Base-by-base conservation (phyloP, 2,797 vertebrate species). In the Gymnoscopelus braueri region DNA sequence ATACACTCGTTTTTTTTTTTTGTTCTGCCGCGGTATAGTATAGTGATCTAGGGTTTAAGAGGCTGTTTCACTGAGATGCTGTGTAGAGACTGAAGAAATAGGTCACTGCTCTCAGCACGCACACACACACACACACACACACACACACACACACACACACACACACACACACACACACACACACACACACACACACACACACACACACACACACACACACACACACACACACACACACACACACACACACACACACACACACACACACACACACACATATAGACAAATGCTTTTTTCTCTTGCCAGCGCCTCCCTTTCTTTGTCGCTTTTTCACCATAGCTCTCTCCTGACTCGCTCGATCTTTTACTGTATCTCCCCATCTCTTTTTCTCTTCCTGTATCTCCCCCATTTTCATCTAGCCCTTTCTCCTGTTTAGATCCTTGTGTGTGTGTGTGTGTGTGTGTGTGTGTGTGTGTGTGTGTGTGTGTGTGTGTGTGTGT, bases 61-160 rank as follows among this genome's bases (percentile, higher is more conserved):
- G 60, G 76, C 69, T 87, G 90, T 87, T 65, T 80, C 84, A 83
- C 89, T 87, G 80, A 91, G 78, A 83, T 83, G 51, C 35, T 19
- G 55, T 85, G 79, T 78, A 87, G 77, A 86, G 75, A 87, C 72
- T 83, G 72, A 83, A 85, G 75, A 93, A 93, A 88, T 91, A 91
- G 90, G 89, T 91, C 90, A 91, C 78, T 81, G 79, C 88, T 71
- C 69, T 76, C 70, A 80, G 80, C 72, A 74, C 76, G 74, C 75
- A 67, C 71, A 67, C 57, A 52, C 61, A 63, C 58, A 52, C 60
- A 44, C 53, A 50, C 12, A 60, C 60, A 50, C 13, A 50, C 44
- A 14, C 13, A 9, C 58, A 44, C n/a, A 19, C 14, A 39, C 29
- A 2, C 47, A 35, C 12, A 11, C 58, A 26, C 10, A 11, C 58